phyloP scores from a whole-genome alignment of 2,797 vertebrate species.

The Gymnocypris eckloni region DNA sequence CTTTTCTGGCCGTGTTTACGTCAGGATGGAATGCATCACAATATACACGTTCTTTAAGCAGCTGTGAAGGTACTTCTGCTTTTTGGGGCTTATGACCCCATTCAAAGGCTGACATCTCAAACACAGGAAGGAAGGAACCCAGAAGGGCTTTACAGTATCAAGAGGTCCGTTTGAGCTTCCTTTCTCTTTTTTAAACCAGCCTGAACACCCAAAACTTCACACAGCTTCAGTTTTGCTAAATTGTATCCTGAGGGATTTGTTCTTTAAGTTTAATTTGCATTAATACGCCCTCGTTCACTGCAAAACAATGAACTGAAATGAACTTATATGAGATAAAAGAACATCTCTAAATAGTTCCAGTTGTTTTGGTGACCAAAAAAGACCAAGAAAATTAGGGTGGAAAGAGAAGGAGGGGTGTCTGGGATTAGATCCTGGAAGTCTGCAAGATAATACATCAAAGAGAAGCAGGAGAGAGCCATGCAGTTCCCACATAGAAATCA shows the following conservation, averaged over 20 bases:
- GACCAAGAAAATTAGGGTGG: neutral
- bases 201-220: slow-evolving; percentile 28
- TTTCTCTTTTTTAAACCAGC: slow-evolving; percentile 58
- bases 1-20: slow-evolving; percentile 66
- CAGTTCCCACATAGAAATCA: slow-evolving; percentile 69
- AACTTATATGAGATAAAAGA: neutral
- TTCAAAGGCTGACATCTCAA: slow-evolving; percentile 80
- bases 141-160: slow-evolving; percentile 78
- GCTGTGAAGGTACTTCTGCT: slow-evolving; percentile 79
- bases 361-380: neutral
- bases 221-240: neutral
- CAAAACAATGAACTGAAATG: neutral
- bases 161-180: slow-evolving; percentile 65
- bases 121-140: slow-evolving; percentile 85
- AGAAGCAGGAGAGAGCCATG: slow-evolving; percentile 66
- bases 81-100: slow-evolving; percentile 80
- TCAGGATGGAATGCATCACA: slow-evolving; percentile 63
- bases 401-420: slow-evolving; percentile 59
- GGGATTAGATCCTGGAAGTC: slow-evolving; percentile 78
- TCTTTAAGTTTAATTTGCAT: neutral
- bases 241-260: neutral
- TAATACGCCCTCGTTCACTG: neutral
- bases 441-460: slow-evolving; percentile 83
- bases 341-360: neutral
- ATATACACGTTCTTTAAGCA: slow-evolving; percentile 77